These are phyloP conservation scores for Casuarius casuarius DNA, from an alignment of 2,113 vertebrate genomes.

Conservation along the genomic window DNA sequence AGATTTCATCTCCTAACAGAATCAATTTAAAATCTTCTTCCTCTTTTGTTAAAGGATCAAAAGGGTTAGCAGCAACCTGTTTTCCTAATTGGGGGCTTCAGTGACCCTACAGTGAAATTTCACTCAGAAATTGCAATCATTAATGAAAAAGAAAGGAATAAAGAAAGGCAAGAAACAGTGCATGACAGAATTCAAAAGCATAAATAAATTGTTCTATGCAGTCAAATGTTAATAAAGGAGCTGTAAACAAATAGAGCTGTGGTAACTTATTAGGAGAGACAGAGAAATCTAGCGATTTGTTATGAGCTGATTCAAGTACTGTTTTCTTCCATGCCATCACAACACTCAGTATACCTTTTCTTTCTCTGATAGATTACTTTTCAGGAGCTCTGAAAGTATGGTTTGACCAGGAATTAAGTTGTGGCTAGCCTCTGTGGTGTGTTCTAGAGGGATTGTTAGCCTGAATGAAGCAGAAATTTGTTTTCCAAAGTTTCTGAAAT, in stretches of 20 bases:
- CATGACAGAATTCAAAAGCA: not conserved
- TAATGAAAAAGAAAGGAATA: not conserved
- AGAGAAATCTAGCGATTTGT: not conserved
- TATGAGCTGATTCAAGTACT: not conserved
- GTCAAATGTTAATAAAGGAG: not conserved
- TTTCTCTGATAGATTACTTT: not conserved
- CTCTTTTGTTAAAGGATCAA: not conserved
- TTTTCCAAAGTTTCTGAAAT: too few species aligned
- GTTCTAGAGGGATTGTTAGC: not conserved
- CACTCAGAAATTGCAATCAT: not conserved
- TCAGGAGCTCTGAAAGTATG: not conserved
- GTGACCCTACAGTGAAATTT: not conserved
- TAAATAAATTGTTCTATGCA: not conserved
- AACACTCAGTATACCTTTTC: not conserved
- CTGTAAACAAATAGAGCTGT: not conserved
- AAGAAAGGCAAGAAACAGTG: not conserved
- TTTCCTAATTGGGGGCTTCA: not conserved
- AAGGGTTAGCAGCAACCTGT: not conserved
- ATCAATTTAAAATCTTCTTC: not conserved
- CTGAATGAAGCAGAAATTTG: not conserved
- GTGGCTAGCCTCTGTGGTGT: not conserved
- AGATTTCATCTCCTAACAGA: not conserved
- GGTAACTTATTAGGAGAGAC: not conserved
- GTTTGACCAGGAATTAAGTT: not conserved
- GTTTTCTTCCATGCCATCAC: not conserved